Evolutionary conservation across 1,140 invertebrate genomes (phyloP).

Genomic region (Pentalonia nigronervosa): DNA sequence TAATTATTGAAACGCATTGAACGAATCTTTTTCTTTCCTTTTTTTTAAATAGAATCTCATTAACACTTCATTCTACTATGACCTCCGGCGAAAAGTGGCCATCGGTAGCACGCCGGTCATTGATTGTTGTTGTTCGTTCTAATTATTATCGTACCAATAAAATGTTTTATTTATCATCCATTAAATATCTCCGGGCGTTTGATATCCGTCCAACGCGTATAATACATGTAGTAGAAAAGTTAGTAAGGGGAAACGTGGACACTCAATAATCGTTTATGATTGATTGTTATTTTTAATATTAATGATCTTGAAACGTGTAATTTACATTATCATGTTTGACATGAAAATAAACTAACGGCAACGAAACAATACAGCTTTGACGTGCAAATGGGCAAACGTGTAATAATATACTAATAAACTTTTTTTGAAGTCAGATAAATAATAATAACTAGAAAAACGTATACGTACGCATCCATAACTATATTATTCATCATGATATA

Average conservation of each 20-base stretch:
- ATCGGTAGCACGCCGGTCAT: conserved; percentile 7
- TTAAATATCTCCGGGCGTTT: conserved; percentile 34
- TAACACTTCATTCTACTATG: conserved; percentile 20
- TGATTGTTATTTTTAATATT: conserved; percentile 19
- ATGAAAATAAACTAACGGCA: conserved; percentile 1
- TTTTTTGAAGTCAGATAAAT: background rate
- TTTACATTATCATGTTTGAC: conserved; percentile 7
- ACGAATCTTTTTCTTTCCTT: background rate
- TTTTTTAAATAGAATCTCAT: conserved; percentile 5
- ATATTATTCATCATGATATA: background rate
- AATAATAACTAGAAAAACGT: background rate
- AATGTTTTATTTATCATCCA: conserved; percentile 29
- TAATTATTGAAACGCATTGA: conserved; percentile 7
- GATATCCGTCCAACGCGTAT: background rate
- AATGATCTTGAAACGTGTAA: background rate
- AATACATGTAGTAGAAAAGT: background rate
- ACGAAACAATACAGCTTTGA: background rate
- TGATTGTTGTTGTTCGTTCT: conserved; percentile 14
- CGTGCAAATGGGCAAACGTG: background rate
- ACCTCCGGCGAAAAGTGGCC: background rate
- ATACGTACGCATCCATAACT: background rate
- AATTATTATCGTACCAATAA: conserved; percentile 30
- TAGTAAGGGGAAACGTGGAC: background rate
- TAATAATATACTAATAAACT: background rate
- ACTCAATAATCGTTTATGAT: conserved; percentile 17